phyloP scores from a whole-genome alignment of 2,797 vertebrate genomes.

The Dipus sagitta region DNA sequence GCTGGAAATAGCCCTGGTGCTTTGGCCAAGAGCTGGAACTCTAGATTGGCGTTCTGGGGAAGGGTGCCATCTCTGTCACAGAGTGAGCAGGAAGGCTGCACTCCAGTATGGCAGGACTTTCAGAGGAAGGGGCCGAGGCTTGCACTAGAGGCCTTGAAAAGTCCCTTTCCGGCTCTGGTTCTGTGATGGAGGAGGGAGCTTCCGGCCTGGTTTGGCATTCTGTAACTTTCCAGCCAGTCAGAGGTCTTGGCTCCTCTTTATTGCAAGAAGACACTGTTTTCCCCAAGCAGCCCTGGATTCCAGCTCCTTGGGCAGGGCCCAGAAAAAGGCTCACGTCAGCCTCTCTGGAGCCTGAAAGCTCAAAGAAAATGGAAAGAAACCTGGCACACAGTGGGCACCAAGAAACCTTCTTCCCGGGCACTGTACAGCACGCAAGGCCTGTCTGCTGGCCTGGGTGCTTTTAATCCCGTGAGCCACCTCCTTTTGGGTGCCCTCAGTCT shows the following conservation, averaged over 20 bases:
- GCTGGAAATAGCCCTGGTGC: background rate
- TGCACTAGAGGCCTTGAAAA: constrained; percentile 72
- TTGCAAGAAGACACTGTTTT: constrained; percentile 66
- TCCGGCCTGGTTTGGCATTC: constrained; percentile 49
- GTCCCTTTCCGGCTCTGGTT: constrained; percentile 76
- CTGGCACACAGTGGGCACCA: constrained; percentile 52
- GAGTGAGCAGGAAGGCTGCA: background rate
- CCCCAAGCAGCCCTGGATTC: constrained; percentile 57
- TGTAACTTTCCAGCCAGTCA: constrained; percentile 71
- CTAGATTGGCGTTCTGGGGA: background rate
- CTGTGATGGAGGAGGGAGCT: constrained; percentile 37
- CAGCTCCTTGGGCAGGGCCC: constrained; percentile 65
- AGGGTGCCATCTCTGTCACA: constrained; percentile 12
- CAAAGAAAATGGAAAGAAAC: constrained; percentile 74
- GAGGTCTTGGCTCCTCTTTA: constrained; percentile 41
- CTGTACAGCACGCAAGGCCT: background rate
- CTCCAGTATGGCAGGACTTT: constrained; percentile 11
- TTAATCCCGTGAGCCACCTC: background rate
- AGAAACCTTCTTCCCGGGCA: background rate
- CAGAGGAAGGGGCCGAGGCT: constrained; percentile 20
- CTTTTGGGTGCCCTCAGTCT: background rate
- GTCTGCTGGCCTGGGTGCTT: background rate
- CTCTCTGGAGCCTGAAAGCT: constrained; percentile 71
- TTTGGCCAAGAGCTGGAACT: constrained; percentile 5
- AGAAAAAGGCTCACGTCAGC: constrained; percentile 64